Base-by-base conservation (phyloP, 2,797 vertebrate species). In the Glossophaga mutica region DNA sequence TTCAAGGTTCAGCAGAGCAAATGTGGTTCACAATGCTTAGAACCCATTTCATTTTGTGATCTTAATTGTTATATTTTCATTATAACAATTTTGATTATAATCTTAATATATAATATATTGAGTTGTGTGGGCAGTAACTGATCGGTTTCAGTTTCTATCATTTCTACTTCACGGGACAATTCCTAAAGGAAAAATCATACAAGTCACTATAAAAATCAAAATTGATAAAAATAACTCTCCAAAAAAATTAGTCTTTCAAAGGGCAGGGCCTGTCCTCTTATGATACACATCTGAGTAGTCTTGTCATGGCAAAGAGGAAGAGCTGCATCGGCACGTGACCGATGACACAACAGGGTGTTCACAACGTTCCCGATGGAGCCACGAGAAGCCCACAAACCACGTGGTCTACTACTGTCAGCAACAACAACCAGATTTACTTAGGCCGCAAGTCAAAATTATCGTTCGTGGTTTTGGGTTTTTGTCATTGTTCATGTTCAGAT, bases 111-210 rank as follows among this genome's bases (percentile, higher is more conserved):
- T 87, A 87, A 90, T 26, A 94, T 65, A 52, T 6, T 39, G 59
- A 94, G 42, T 70, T 91, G 26, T 29, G 71, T 29, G 46, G 46
- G 87, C 39, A 87, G 48, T 89, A 55, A 86, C 42, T 57, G 9
- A 77, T 55, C 91, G 62, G 77, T 84, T 94, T 88, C 39, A 46
- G 62, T 97, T 94, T 91, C 82, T 96, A 32, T 87, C 71, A 81
- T 77, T 50, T 94, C 55, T 90, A 87, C 26, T 46, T 94, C 74
- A 96, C 26, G 82, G 57, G 39, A 44, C 62, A 91, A 87, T 86
- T 52, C 87, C 74, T 94, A 91, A 89, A 89, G 48, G 46, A 85
- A 96, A 93, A 96, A 50, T 39, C 57, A 84, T 12, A 94, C 7
- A 93, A 79, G 55, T 19, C 57, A 81, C 50, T 93, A 57, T 74